Evolutionary conservation across 2,888 invertebrate species (phyloP).

Genomic region (Oligia strigilis): DNA sequence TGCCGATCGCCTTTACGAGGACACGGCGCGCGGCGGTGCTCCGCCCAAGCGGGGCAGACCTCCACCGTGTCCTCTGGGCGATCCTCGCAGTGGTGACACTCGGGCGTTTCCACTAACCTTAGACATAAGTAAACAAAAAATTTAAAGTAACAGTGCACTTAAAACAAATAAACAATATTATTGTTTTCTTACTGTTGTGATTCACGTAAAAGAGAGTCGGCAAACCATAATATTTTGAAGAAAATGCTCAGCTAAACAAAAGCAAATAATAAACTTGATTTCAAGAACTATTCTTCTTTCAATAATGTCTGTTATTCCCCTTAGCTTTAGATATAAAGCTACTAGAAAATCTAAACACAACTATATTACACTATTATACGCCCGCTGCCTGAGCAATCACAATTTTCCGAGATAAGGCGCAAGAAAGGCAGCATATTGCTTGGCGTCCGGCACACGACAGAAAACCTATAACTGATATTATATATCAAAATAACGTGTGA

Average conservation of each 20-base stretch:
- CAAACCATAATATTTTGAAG: not conserved
- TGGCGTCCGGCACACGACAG: constrained; percentile 19
- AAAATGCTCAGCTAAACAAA: not conserved
- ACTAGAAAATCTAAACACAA: constrained; percentile 3
- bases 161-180: no score
- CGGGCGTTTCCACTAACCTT: no score
- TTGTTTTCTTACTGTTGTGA: not conserved
- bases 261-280: not conserved
- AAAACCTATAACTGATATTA: constrained; percentile 33
- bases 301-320: not conserved
- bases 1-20: no score
- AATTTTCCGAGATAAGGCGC: constrained; percentile 41
- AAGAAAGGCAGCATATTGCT: constrained; percentile 32
- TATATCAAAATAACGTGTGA: constrained; percentile 17
- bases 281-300: not conserved
- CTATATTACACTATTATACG: constrained; percentile 21
- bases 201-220: not conserved
- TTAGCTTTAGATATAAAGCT: not conserved
- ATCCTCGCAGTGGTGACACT: no score
- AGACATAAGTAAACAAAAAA: no score
- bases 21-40: no score
- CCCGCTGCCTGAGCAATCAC: constrained; percentile 41
- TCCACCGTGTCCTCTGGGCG: no score
- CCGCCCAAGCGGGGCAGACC: no score
- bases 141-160: no score